These are phyloP conservation scores for Batillaria attramentaria DNA, from an alignment of 1,140 invertebrate genomes.

Conservation along the genomic window DNA sequence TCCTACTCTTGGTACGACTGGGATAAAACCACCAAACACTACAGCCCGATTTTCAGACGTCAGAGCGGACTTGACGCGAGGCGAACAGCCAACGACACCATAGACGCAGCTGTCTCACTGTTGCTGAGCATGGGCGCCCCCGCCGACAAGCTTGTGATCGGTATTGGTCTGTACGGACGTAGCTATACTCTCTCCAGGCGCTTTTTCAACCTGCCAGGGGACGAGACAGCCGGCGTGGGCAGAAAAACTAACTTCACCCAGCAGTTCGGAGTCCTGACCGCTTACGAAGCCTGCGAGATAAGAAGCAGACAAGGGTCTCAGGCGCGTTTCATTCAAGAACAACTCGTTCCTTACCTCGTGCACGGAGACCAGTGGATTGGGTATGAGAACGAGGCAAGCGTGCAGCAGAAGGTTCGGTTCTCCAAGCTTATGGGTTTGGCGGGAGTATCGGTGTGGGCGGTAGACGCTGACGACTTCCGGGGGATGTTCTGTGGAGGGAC, in stretches of 20 bases:
- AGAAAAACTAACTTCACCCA: neutral
- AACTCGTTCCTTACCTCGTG: neutral
- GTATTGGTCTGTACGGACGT: neutral
- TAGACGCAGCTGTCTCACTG: too few species aligned
- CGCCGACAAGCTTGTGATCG: neutral
- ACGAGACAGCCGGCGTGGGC: neutral
- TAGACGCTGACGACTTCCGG: constrained; percentile 5
- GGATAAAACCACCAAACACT: neutral
- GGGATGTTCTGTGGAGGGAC: neutral
- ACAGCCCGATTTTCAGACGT: neutral
- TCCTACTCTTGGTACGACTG: neutral
- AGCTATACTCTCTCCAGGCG: neutral
- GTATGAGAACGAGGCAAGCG: neutral
- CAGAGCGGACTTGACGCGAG: too few species aligned
- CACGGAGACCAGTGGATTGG: constrained; percentile 1
- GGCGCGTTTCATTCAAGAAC: neutral
- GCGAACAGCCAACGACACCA: too few species aligned
- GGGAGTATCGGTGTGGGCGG: neutral
- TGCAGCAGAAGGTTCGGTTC: constrained; percentile 1
- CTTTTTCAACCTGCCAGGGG: neutral
- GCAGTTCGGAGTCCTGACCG: neutral
- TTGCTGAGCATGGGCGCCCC: too few species aligned
- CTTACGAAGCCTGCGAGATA: neutral
- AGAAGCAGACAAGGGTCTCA: too few species aligned
- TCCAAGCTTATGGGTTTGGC: neutral